phyloP scores from a whole-genome alignment of 2,888 invertebrate genomes.

The Zonitis immaculata region DNA sequence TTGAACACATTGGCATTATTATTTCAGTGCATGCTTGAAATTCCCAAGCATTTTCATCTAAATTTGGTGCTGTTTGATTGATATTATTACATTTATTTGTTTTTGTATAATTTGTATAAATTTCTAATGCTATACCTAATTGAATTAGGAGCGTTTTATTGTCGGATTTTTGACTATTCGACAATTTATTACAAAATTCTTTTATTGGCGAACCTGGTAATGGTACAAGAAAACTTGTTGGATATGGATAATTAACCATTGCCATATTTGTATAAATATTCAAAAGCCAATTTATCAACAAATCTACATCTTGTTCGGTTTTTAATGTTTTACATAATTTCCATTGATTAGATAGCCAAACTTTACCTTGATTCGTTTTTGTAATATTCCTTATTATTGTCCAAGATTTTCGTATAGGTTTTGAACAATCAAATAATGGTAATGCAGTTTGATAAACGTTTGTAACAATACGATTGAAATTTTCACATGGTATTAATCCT shows the following conservation, averaged over 20 bases:
- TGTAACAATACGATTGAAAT: slow-evolving; percentile 73
- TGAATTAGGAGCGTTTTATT: slow-evolving; percentile 55
- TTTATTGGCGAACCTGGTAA: slow-evolving; percentile 83
- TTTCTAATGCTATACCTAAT: slow-evolving; percentile 63
- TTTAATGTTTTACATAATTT: slow-evolving; percentile 69
- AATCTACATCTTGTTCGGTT: slow-evolving; percentile 52
- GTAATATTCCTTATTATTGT: slow-evolving; percentile 58
- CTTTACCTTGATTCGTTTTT: slow-evolving; percentile 59
- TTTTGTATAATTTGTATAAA: slow-evolving; percentile 81
- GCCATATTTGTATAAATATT: slow-evolving; percentile 76
- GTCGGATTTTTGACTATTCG: slow-evolving; percentile 24
- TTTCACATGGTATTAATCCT: slow-evolving; percentile 71
- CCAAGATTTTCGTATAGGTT: slow-evolving; percentile 77
- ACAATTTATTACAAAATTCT: slow-evolving; percentile 56
- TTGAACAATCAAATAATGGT: slow-evolving; percentile 56
- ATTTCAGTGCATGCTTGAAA: slow-evolving; percentile 93
- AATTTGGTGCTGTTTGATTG: slow-evolving; percentile 52
- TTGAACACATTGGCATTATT: slow-evolving; percentile 89
- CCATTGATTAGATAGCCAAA: slow-evolving; percentile 67
- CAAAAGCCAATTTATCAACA: slow-evolving; percentile 65
- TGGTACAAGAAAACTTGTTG: slow-evolving; percentile 73
- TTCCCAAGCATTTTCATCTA: slow-evolving; percentile 73
- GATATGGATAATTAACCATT: slow-evolving; percentile 95
- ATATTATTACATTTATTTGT: slow-evolving; percentile 64
- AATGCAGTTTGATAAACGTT: slow-evolving; percentile 59